Base-by-base conservation (phyloP, 2,888 invertebrate species). In the Crocallis elinguaria region DNA sequence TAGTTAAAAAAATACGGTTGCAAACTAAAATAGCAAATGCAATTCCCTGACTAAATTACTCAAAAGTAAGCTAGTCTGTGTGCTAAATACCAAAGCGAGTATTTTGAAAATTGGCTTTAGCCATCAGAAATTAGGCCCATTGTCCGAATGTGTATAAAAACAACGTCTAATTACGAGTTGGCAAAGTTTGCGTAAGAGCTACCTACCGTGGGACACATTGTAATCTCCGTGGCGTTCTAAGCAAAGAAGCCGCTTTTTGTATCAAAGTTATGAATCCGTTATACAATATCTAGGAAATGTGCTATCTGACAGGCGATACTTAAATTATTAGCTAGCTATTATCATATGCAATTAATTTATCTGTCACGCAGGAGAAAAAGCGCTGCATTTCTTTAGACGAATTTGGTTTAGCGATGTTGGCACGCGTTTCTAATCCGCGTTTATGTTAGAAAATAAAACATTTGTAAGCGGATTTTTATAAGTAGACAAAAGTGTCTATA, bases 111-210 rank as follows among this genome's bases (percentile, higher is more conserved):
- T 62, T 55, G 29, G 27, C 49, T 53, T 57, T 54, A 52, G 14
- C 30, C 52, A 49, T 53, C 39, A 37, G 49, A 42, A 51, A 54
- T 54, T 53, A 48, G 51, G 14, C 38, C 58, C 78, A 82, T 77
- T 81, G 82, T 82, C 76, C 78, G 76, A 79, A 77, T 76, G 71
- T 73, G 72, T 75, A 77, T 71, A 79, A 78, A 79, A 63, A 56
- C 55, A 74, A 67, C 69, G 69, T 61, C 71, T 84, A 85, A 86
- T 86, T 83, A 79, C 67, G 71, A 67, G 69, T 69, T 66, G 70
- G 48, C 48, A 33, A 43, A 73, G 77, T 80, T 86, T 86, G 83
- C 86, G 87, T 81, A 86, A 87, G 77, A 58, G 68, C 66, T 67
- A 68, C 65, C 71, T 60, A 66, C 61, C 79, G 79, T 80, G 80